phyloP scores from a whole-genome alignment of 30 jellyfish, hydroid and myxozoan species.

The Turritopsis dohrnii region DNA sequence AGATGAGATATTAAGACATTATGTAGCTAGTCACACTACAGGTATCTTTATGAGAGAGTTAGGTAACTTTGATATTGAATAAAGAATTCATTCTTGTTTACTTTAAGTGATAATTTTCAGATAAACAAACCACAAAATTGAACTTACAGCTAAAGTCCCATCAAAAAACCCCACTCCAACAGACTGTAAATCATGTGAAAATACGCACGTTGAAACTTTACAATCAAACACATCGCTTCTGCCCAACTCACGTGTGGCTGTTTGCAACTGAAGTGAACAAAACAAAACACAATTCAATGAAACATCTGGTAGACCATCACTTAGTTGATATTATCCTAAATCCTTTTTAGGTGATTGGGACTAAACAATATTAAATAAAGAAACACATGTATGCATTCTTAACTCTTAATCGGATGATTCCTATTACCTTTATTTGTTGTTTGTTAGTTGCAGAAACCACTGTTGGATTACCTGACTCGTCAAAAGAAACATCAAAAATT shows the following conservation, averaged over 20 bases:
- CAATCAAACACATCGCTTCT: conserved; percentile 32
- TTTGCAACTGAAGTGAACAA: neutral
- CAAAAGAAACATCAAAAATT: conserved; percentile 53
- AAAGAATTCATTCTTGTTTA: too few species aligned
- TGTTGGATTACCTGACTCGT: conserved; percentile 10
- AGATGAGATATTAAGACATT: too few species aligned
- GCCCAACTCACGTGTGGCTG: neutral
- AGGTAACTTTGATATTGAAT: too few species aligned
- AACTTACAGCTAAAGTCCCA: conserved; percentile 51
- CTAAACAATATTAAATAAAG: too few species aligned
- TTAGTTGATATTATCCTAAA: too few species aligned
- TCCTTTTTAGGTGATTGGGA: too few species aligned
- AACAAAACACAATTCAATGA: neutral
- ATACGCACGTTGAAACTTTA: conserved; percentile 42
- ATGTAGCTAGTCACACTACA: too few species aligned
- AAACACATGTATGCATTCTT: neutral
- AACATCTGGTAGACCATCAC: neutral
- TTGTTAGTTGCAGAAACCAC: conserved; percentile 56
- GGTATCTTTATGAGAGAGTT: too few species aligned
- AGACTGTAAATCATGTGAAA: conserved; percentile 21
- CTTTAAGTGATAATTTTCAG: too few species aligned
- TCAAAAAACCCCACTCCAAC: conserved; percentile 44
- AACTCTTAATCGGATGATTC: too few species aligned
- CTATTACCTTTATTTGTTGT: conserved; percentile 47
- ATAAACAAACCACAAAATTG: too few species aligned